Evolutionary conservation across 2,797 vertebrate species (phyloP).

Genomic region (Enteromius anoplus): DNA sequence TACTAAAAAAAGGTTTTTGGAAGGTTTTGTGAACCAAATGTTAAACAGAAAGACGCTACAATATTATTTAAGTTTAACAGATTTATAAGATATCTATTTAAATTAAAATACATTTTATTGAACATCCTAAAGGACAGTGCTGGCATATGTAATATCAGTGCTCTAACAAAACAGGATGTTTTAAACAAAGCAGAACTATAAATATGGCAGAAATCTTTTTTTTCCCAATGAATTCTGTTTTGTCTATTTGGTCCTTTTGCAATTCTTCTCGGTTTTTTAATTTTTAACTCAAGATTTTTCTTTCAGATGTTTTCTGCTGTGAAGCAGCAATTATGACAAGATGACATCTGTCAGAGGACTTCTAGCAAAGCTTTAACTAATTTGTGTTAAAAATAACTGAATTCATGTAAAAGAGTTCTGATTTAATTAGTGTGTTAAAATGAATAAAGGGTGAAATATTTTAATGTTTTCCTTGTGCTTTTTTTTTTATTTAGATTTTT

Average conservation of each 20-base stretch:
- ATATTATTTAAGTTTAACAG: background rate
- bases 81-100: constrained; percentile 3
- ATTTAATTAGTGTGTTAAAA: constrained; percentile 32
- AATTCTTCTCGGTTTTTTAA: background rate
- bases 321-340: background rate
- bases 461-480: background rate
- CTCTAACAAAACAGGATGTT: background rate
- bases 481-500: background rate
- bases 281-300: constrained; percentile 24
- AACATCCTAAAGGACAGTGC: background rate
- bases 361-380: constrained; percentile 4
- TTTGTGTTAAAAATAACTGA: constrained; percentile 17
- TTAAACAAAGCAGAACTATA: background rate
- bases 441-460: constrained; percentile 39
- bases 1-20: constrained; percentile 19
- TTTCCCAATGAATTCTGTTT: constrained; percentile 23
- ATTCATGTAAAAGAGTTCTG: constrained; percentile 8
- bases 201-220: constrained; percentile 3
- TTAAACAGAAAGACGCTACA: background rate
- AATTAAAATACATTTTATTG: background rate
- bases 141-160: background rate
- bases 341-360: constrained; percentile 4
- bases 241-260: constrained; percentile 8
- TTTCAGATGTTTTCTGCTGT: background rate
- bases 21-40: background rate